Evolutionary conservation across 2,888 invertebrate species (phyloP).

Genomic region (Exocentrus adspersus): DNA sequence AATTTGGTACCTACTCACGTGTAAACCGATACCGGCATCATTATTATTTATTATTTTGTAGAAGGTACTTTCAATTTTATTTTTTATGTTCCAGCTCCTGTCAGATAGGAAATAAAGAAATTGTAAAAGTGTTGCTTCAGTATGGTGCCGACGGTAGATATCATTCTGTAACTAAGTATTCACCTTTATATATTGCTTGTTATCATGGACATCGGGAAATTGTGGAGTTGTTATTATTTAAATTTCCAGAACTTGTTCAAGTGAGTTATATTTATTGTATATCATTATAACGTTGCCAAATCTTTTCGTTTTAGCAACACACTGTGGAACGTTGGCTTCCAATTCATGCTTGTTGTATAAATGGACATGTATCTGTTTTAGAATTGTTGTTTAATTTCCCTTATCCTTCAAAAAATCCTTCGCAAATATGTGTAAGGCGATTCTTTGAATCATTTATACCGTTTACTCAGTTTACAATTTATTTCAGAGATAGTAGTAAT

Average conservation of each 20-base stretch:
- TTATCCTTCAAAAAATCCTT: conserved; percentile 79
- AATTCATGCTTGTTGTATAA: conserved; percentile 91
- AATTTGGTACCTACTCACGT: too few relatives aligned
- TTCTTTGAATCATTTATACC: too few relatives aligned
- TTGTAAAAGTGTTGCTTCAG: conserved; percentile 81
- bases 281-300: conserved; percentile 5
- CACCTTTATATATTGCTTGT: conserved; percentile 90
- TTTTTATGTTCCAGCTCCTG: conserved; percentile 85
- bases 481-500: conserved; percentile 72
- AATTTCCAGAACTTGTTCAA: conserved; percentile 87
- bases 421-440: conserved; percentile 67
- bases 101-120: conserved; percentile 82
- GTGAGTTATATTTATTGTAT: conserved; percentile 56
- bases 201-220: conserved; percentile 86
- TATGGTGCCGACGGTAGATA: conserved; percentile 88
- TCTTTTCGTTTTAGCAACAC: conserved; percentile 69
- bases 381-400: conserved; percentile 82
- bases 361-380: conserved; percentile 82
- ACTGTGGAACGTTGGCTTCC: conserved; percentile 95
- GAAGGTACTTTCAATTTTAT: too few relatives aligned
- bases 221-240: conserved; percentile 77
- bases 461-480: conserved; percentile 21
- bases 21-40: too few relatives aligned
- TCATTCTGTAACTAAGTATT: conserved; percentile 91
- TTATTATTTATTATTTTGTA: too few relatives aligned